Evolutionary conservation across 2,113 vertebrate genomes (phyloP).

Genomic region (Hemiscyllium ocellatum): DNA sequence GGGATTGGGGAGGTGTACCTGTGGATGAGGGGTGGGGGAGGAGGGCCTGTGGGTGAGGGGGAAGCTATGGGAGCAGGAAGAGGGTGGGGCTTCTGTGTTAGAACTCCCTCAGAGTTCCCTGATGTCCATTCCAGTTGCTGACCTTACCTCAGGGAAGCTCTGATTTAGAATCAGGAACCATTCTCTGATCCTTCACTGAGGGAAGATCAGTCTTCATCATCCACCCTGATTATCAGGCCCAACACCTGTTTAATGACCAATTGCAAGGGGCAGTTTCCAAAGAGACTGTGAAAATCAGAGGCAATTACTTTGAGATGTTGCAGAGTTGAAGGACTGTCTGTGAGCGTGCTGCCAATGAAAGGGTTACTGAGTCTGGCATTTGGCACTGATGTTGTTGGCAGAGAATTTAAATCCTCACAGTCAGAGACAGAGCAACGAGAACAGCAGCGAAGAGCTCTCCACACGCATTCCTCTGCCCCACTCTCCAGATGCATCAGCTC

Average conservation of each 20-base stretch:
- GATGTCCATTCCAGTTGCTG: too few species aligned
- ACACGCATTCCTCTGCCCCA: background rate
- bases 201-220: background rate
- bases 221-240: background rate
- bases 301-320: background rate
- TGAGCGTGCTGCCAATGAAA: background rate
- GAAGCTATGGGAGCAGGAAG: too few species aligned
- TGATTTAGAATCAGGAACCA: background rate
- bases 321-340: background rate
- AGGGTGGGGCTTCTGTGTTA: too few species aligned
- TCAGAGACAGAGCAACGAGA: background rate
- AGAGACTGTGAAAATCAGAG: background rate
- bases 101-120: too few species aligned
- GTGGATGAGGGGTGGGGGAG: too few species aligned
- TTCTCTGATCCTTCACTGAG: background rate
- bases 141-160: too few species aligned
- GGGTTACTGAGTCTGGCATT: constrained; percentile 25
- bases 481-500: background rate
- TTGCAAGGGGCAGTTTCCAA: background rate
- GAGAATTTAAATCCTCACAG: constrained; percentile 2
- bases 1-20: too few species aligned
- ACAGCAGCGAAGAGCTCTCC: background rate
- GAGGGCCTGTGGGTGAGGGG: too few species aligned
- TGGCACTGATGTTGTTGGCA: background rate
- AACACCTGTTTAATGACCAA: background rate